Percentiles rank a stretch among this genome's conserved stretches.
These are phyloP conservation scores for Papilio polytes DNA, from an alignment of 1,140 invertebrate species.

Conservation along the genomic window DNA sequence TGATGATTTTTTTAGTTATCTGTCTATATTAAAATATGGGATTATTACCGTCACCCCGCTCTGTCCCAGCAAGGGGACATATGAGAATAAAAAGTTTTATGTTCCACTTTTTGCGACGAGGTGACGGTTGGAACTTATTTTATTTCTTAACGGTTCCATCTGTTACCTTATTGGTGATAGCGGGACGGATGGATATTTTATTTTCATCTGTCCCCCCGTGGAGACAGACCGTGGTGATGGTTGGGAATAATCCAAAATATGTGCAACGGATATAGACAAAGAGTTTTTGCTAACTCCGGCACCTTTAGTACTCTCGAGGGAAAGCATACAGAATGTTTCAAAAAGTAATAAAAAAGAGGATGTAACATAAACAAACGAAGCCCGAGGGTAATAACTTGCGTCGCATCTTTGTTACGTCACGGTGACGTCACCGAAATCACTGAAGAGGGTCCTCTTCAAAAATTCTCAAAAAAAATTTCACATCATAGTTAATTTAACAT, in stretches of 20 bases:
- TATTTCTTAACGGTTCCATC: too few species aligned
- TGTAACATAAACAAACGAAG: constrained; percentile 2
- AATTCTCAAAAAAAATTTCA: neutral
- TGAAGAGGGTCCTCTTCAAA: neutral
- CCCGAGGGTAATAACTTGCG: constrained; percentile 11
- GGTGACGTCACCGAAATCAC: neutral
- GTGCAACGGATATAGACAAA: neutral
- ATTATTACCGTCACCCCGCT: too few species aligned
- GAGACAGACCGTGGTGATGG: too few species aligned
- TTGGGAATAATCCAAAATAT: neutral
- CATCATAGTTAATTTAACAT: neutral
- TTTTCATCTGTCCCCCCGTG: too few species aligned
- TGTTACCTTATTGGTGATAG: too few species aligned
- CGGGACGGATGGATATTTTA: too few species aligned
- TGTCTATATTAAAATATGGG: neutral
- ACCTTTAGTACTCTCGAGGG: constrained; percentile 4
- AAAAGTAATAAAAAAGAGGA: constrained; percentile 19
- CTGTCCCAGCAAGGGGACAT: too few species aligned
- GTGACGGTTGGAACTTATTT: too few species aligned
- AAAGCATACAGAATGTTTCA: constrained; percentile 4
- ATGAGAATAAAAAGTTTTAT: too few species aligned
- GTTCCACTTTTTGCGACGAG: too few species aligned
- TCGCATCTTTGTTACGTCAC: constrained; percentile 15
- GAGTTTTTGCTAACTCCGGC: neutral
- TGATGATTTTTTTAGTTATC: neutral